Conservation (phyloP, 2,888 invertebrate species). For the Acrocyrtus sp. region DNA sequence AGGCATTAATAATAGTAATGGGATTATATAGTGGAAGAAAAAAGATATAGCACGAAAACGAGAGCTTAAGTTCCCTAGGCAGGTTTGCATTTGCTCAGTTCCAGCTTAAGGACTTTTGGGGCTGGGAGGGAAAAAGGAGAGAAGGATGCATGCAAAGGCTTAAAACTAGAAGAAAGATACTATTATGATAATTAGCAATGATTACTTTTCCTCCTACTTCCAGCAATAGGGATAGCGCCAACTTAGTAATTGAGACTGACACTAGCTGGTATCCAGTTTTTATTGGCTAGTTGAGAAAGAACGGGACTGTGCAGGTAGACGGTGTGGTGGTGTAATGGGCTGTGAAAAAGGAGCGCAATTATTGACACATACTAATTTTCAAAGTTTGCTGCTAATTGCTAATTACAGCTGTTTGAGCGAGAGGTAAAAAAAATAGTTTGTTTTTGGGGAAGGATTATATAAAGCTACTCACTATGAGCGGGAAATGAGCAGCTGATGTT, state of each 20-base stretch:
- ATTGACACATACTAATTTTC: constrained; percentile 15
- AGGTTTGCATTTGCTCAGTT: no score
- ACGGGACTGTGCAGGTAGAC: background rate
- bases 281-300: no score
- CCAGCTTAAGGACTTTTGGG: no score
- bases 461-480: no score
- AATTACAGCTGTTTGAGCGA: no score
- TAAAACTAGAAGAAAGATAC: background rate
- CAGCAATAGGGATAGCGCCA: background rate
- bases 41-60: no score
- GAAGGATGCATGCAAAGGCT: no score
- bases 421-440: background rate
- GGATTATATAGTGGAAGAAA: background rate
- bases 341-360: constrained; percentile 23
- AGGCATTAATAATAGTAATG: background rate
- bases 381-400: constrained; percentile 5
- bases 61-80: no score
- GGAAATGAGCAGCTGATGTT: no score
- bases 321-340: constrained; percentile 8
- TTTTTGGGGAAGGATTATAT: background rate
- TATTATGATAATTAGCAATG: background rate
- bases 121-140: no score
- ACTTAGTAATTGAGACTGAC: constrained; percentile 35
- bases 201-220: background rate
- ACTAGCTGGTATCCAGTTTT: background rate